Conservation (phyloP, 2,113 vertebrate species). For the Nothocercus julius region DNA sequence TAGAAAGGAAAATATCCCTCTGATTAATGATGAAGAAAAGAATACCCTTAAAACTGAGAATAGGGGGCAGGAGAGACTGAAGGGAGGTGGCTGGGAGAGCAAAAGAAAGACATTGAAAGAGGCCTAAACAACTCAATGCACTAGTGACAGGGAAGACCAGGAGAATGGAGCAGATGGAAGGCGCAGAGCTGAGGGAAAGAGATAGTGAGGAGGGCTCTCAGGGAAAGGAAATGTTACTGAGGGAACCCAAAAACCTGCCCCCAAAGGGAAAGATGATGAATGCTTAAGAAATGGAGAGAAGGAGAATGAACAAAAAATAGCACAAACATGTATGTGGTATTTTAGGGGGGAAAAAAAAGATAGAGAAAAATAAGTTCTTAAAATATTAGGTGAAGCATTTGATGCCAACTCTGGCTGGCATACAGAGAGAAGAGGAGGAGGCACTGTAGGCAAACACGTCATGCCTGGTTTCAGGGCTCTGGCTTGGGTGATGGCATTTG, state of each 20-base stretch:
- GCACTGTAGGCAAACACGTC: not conserved
- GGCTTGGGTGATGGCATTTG: not conserved
- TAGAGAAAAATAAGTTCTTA: not conserved
- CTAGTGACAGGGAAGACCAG: not conserved
- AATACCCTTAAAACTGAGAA: conserved; percentile 40
- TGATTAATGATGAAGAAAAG: conserved; percentile 40
- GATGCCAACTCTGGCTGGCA: not conserved
- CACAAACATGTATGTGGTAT: not conserved
- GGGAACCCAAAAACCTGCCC: not conserved
- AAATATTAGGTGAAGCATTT: not conserved
- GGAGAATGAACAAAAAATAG: not conserved
- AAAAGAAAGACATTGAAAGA: conserved; percentile 52
- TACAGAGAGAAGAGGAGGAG: not conserved
- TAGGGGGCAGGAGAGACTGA: not conserved
- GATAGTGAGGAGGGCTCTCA: not conserved
- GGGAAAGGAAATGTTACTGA: conserved; percentile 30
- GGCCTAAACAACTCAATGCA: not conserved
- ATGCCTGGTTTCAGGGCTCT: not conserved
- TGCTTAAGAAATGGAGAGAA: not conserved
- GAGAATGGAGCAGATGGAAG: not conserved
- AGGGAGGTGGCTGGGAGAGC: not conserved
- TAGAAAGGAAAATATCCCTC: conserved; percentile 35
- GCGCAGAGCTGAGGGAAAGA: not conserved
- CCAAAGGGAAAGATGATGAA: not conserved
- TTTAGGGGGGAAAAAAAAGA: not conserved